These are phyloP conservation scores for Brachyistius frenatus DNA, from an alignment of 2,113 vertebrate species.

Conservation along the genomic window DNA sequence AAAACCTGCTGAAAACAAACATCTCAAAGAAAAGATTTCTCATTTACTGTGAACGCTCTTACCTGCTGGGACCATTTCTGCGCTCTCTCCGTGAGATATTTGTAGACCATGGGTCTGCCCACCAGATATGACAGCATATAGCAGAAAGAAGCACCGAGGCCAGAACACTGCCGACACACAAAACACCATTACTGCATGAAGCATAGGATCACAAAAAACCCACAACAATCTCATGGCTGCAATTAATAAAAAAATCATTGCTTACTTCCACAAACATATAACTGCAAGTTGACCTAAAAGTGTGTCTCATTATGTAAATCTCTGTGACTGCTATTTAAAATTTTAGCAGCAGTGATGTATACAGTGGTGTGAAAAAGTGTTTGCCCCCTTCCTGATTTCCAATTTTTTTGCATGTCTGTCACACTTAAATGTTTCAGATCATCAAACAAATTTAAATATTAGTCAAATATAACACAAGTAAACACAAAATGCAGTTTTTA, in stretches of 20 bases:
- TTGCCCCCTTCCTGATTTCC: too few species aligned
- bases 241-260: not conserved
- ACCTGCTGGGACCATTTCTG: conserved; percentile 99
- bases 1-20: not conserved
- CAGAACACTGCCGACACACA: conserved; percentile 89
- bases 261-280: too few species aligned
- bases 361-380: too few species aligned
- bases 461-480: too few species aligned
- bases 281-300: too few species aligned
- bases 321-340: too few species aligned
- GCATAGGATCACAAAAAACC: not conserved
- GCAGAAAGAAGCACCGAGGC: conserved; percentile 97
- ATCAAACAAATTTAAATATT: too few species aligned
- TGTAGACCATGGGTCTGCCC: conserved; percentile 95
- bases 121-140: conserved; percentile 98
- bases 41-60: conserved; percentile 32
- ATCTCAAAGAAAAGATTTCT: not conserved
- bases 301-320: too few species aligned
- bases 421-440: too few species aligned
- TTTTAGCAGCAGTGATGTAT: not conserved
- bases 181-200: conserved; percentile 2
- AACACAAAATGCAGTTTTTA: too few species aligned
- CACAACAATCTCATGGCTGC: not conserved
- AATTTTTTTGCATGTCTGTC: too few species aligned
- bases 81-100: conserved; percentile 95